These are phyloP conservation scores for Zonotrichia leucophrys DNA, from an alignment of 2,113 vertebrate genomes.

Conservation along the genomic window DNA sequence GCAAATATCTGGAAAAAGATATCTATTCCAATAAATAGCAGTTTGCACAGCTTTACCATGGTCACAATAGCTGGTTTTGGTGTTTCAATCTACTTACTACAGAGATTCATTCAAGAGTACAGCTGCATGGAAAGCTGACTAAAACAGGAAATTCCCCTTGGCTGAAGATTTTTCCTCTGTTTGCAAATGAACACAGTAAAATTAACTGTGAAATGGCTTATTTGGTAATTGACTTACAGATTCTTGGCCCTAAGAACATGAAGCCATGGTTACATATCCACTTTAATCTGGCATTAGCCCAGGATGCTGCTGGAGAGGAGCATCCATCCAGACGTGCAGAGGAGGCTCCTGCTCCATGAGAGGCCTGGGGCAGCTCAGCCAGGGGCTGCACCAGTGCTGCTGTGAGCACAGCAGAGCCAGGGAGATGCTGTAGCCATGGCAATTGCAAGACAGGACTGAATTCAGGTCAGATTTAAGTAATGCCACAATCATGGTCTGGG, in stretches of 20 bases:
- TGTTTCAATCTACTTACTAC: neutral
- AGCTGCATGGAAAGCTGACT: neutral
- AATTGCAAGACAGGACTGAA: neutral
- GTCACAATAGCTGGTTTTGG: neutral
- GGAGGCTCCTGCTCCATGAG: neutral
- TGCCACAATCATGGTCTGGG: neutral
- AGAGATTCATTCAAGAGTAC: neutral
- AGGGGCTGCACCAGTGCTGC: neutral
- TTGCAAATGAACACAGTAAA: neutral
- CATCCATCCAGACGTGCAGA: neutral
- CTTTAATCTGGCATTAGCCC: neutral
- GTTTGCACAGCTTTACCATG: neutral
- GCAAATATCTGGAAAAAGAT: neutral
- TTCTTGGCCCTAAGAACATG: neutral
- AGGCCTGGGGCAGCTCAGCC: neutral
- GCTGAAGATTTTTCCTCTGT: neutral
- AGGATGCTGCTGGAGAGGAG: neutral
- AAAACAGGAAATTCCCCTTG: neutral
- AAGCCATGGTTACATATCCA: neutral
- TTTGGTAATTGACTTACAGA: neutral
- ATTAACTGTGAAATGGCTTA: neutral
- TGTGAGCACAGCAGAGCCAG: neutral
- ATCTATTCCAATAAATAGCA: neutral
- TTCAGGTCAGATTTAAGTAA: neutral
- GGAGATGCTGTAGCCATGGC: fast-evolving